Conservation (phyloP, 2,888 invertebrate genomes). For the Parascotia fuliginaria region DNA sequence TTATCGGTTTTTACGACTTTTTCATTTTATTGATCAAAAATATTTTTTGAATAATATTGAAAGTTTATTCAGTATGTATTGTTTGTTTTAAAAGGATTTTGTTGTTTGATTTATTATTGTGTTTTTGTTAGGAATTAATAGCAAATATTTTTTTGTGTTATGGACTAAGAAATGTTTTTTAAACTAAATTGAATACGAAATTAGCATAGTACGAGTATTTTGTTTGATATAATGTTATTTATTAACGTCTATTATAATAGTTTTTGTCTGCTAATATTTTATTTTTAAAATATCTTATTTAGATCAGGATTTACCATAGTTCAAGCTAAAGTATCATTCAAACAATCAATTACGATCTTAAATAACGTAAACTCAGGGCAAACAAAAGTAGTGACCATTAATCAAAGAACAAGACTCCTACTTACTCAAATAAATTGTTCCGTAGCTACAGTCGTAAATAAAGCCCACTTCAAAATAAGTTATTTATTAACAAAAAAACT, state of each 20-base stretch:
- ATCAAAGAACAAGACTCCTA: not conserved
- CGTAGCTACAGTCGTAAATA: constrained; percentile 27
- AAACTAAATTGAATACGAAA: not conserved
- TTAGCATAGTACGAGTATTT: not conserved
- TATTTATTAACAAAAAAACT: constrained; percentile 22
- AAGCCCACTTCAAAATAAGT: constrained; percentile 14
- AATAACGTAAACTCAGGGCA: not conserved
- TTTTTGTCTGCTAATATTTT: too few relatives aligned
- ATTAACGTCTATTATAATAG: too few relatives aligned
- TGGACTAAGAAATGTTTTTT: not conserved
- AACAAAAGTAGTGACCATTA: not conserved
- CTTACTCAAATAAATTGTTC: constrained; percentile 21
- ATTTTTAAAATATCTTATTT: too few relatives aligned
- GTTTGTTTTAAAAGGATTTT: constrained; percentile 4
- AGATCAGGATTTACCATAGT: too few relatives aligned
- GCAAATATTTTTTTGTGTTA: constrained; percentile 12
- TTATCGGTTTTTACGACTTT: constrained; percentile 23
- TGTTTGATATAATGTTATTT: not conserved
- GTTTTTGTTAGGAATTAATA: constrained; percentile 5
- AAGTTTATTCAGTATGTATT: constrained; percentile 16
- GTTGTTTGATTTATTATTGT: constrained; percentile 14
- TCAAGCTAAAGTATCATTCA: not conserved
- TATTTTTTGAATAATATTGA: constrained; percentile 16
- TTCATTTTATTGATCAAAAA: constrained; percentile 26
- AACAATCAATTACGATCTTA: not conserved